Evolutionary conservation across 1,140 invertebrate species (phyloP), one percentile per base, ranked within the genome.

Genomic region (Drosophila nasuta): DNA sequence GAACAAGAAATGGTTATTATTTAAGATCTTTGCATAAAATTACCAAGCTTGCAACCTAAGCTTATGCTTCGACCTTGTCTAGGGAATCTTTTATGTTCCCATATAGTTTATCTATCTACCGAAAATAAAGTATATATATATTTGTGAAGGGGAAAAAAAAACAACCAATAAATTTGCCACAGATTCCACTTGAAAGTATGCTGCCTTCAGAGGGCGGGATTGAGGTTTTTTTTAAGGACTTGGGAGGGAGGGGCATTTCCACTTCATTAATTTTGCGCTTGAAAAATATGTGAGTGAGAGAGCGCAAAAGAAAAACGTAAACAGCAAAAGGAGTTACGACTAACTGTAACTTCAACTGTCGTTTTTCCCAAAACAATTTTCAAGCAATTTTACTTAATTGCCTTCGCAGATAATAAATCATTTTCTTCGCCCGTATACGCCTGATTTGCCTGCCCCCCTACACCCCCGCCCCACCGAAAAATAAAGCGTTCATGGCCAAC

Each of bases 351-450:
- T 33, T 52, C 46, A 72, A 72, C 52, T 73, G 70, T 49, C 56
- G 52, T 38, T 72, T 72, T 43, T 59, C 15, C 41, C 75, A 67
- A 85, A 85, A 86, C 80, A 86, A 86, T 85, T 86, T 81, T 75
- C 82, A 75, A 85, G 64, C 75, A 86, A 86, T 86, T 86, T 87
- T 87, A 69, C 75, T 86, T 82, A 86, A 86, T 87, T 86, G 82
- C 82, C 82, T 87, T 86, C 74, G 76, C 79, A 87, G 79, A 87
- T 86, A 86, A 86, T 86, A 87, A 86, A 86, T 86, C 82, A 86
- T 86, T 86, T 86, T 87, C 82, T 69, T 86, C 75, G 59, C 75
- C 43, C 60, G 46, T 20, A 20, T 71, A 48, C 15, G 49, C 43
- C 41, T 54, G 63, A 82, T 82, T 83, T 76, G 76, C 65, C 17